phyloP scores from a whole-genome alignment of 2,113 vertebrate genomes.

The Marcusenius ussheri region DNA sequence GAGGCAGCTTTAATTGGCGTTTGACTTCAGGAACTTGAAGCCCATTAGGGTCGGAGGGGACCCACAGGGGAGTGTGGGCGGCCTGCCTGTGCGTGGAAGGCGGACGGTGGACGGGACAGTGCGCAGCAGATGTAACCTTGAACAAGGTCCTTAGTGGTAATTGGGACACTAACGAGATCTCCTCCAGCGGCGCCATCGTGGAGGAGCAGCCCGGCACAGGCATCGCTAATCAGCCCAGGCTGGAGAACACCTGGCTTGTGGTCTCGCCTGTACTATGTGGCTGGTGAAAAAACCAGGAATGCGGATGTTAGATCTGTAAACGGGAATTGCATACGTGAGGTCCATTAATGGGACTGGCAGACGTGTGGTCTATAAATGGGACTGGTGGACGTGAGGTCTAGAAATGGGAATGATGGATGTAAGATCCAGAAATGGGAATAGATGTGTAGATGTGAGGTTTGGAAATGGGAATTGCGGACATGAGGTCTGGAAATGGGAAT shows the following conservation, averaged over 20 bases:
- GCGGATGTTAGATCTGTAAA: neutral
- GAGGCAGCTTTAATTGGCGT: neutral
- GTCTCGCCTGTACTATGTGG: neutral
- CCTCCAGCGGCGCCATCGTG: neutral
- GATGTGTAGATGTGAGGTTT: neutral
- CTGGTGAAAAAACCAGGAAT: neutral
- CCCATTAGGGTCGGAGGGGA: neutral
- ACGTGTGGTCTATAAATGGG: neutral
- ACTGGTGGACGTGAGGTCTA: neutral
- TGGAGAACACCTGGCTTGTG: neutral
- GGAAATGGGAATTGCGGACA: no score
- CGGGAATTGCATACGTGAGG: neutral
- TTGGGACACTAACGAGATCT: neutral
- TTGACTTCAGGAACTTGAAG: neutral
- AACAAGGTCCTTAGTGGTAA: constrained; percentile 6
- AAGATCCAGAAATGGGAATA: neutral
- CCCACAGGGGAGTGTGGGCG: neutral
- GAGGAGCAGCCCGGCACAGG: neutral
- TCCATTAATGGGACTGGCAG: neutral
- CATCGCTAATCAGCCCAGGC: neutral
- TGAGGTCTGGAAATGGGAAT: neutral
- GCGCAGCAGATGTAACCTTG: constrained; percentile 1
- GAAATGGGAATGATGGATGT: neutral
- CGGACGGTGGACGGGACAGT: no score
- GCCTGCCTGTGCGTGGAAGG: neutral